phyloP scores from a whole-genome alignment of 2,797 vertebrate species.

The Coreius guichenoti region DNA sequence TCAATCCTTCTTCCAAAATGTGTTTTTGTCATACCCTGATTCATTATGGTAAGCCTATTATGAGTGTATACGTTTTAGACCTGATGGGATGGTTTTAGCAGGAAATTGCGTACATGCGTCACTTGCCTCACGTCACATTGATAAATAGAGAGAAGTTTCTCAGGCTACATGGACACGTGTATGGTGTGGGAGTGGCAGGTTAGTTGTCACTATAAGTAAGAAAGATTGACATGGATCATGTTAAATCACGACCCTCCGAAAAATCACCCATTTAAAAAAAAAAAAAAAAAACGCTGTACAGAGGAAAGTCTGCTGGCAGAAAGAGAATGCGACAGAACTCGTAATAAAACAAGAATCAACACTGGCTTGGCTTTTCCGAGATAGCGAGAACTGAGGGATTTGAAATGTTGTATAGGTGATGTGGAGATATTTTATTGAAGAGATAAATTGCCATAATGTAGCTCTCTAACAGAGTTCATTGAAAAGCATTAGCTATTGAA shows the following conservation, averaged over 20 bases:
- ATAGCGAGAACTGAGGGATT: neutral
- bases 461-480: neutral
- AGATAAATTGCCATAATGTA: neutral
- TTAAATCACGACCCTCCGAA: neutral
- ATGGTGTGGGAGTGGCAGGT: neutral
- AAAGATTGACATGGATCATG: neutral
- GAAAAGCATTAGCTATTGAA: neutral
- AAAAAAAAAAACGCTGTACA: neutral
- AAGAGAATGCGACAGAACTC: neutral
- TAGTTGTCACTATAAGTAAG: neutral
- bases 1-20: neutral
- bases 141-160: neutral
- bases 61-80: no score
- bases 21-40: neutral
- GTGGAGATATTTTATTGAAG: neutral
- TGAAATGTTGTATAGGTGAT: neutral
- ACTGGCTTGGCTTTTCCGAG: neutral
- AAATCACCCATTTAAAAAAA: neutral
- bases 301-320: neutral
- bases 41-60: neutral
- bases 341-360: no score
- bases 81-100: no score
- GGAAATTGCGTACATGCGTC: no score
- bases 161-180: neutral
- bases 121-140: neutral